Evolutionary conservation across 1,140 invertebrate genomes (phyloP).

Genomic region (Saxidomus purpurata): DNA sequence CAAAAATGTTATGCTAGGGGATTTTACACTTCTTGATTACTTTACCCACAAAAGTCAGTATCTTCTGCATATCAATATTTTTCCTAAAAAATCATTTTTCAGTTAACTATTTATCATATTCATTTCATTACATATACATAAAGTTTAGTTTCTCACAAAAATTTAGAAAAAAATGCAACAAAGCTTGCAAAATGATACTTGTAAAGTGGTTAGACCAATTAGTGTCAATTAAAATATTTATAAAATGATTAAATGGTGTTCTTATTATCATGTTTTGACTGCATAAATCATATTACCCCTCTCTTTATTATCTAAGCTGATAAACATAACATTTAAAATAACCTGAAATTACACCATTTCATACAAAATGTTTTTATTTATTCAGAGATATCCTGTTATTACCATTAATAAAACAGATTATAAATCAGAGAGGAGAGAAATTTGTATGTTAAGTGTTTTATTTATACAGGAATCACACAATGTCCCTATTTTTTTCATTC

Average conservation of each 20-base stretch:
- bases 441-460: background rate
- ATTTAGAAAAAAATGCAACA: too few species aligned
- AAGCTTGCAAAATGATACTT: too few species aligned
- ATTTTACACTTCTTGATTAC: too few species aligned
- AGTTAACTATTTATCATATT: too few species aligned
- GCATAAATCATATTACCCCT: background rate
- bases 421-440: background rate
- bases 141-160: too few species aligned
- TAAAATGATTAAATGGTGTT: background rate
- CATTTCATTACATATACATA: too few species aligned
- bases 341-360: background rate
- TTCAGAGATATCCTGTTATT: background rate
- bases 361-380: background rate
- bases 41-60: too few species aligned
- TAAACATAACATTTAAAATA: background rate
- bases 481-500: background rate
- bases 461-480: conserved; percentile 10
- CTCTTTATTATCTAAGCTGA: background rate
- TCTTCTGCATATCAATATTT: too few species aligned
- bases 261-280: background rate
- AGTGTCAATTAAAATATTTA: background rate
- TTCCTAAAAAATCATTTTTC: too few species aligned
- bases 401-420: background rate
- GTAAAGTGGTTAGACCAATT: background rate
- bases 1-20: too few species aligned